Evolutionary conservation across 2,888 invertebrate species (phyloP), one percentile per base, ranked within the genome.

Genomic region (Drosophila robusta): DNA sequence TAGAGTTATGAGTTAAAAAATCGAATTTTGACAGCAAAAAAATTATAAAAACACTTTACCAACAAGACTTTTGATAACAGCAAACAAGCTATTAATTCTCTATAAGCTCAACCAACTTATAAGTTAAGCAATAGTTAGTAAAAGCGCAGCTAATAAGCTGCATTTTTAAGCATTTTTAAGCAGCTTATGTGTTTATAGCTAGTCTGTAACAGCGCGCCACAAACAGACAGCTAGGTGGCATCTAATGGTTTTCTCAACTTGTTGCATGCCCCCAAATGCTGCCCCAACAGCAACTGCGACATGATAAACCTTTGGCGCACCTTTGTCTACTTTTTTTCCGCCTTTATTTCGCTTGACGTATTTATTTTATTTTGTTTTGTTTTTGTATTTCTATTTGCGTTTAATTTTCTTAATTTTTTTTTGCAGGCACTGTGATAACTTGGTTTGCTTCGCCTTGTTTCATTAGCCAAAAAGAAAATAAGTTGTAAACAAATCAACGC

Each of bases 401-500:
- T 55, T 16, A 58, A 64, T 64, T 78, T 72, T 29, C 29, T 9
- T 72, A 60, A 61, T 61, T 65, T 60, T 75, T 69, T 70, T 71
- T 56, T 34, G 34, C 4, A 34, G 34, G 75, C 69, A 66, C 64
- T 78, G 64, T 69, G 86, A 85, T 85, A 85, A 79, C 65, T 82
- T 61, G 79, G 50, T 58, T 72, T 66, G 55, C 44, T 75, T 66
- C 65, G 65, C 52, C 78, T 75, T 63, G 62, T 64, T 79, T 79
- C 68, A 67, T 71, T 70, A 70, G 82, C 83, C 82, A 82, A 85
- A 87, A 62, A 82, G 74, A 79, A 87, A 83, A 87, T 85, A 86
- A 81, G 72, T 70, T 88, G 89, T 87, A 87, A 89, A 88, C 87
- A 89, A 87, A 87, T 87, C 78, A 89, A 75, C 67, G 77, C 78